Base-by-base conservation (phyloP, 2,113 vertebrate genomes). In the Gopherus evgoodei region DNA sequence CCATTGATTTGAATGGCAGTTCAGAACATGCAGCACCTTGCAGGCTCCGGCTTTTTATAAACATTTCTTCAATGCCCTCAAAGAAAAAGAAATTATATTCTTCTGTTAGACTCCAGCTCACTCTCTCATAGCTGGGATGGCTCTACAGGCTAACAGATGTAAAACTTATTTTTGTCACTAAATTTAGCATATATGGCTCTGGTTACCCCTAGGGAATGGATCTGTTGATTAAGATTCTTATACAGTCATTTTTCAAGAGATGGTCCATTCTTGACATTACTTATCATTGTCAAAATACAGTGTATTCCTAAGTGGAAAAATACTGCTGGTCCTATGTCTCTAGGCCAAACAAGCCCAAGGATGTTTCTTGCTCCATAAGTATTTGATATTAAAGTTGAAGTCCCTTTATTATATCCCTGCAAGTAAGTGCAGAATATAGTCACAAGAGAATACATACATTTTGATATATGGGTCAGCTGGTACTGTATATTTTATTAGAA, bases 1-100 rank as follows among this genome's bases (percentile, higher is more conserved):
- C 38, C 8, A 1, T 17, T 11, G 44, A 1, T 3, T 0, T 0
- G 13, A 8, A 0, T 6, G 1, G 47, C 69, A 87, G 1, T 1
- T 1, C 19, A 1, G 27, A 44, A 35, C 21, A 11, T 25, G 24
- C 25, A 5, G 27, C 27, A 21, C 11, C 5, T 5, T 49, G 3
- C 17, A 11, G 42, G 49, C 1, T 0, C 47, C 0, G 0, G 80
- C 69, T 49, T 83, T 86, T 5, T 16, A 14, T 35, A 54, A 80
- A 19, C 56, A 38, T 69, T 91, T 87, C 25, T 27, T 54, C 42
- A n/a, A 4, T 25, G 2, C 22, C 6, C 47, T 81, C 44, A 31
- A 11, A 78, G 38, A 24, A 72, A 72, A 38, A 72, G 2, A 72
- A 38, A 38, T 47, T 12, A 42, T 78, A 42, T 38, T 78, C 57